phyloP scores from a whole-genome alignment of 2,113 vertebrate species.

The Lutjanus erythropterus region DNA sequence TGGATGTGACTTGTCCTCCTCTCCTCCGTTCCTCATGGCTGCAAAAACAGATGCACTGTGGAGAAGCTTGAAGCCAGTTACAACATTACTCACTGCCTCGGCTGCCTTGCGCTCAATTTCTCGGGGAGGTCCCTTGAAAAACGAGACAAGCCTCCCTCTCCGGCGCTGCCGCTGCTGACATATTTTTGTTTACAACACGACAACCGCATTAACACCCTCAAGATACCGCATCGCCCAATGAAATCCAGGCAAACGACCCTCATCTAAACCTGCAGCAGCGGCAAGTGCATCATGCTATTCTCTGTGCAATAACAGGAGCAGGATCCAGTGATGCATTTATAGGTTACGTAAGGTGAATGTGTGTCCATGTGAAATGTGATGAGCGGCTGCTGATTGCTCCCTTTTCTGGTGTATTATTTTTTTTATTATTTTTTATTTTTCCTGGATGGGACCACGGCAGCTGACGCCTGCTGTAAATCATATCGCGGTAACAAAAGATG shows the following conservation, averaged over 20 bases:
- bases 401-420: constrained; percentile 17
- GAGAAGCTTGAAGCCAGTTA: constrained; percentile 32
- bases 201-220: constrained; percentile 73
- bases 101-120: constrained; percentile 44
- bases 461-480: constrained; percentile 75
- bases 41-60: constrained; percentile 19
- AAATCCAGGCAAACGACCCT: constrained; percentile 58
- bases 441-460: constrained; percentile 61
- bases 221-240: constrained; percentile 77
- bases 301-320: constrained; percentile 27
- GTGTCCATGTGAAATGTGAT: constrained; percentile 59
- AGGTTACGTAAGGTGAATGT: constrained; percentile 75
- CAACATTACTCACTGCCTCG: constrained; percentile 43
- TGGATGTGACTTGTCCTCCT: constrained; percentile 52
- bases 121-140: constrained; percentile 57
- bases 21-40: constrained; percentile 58
- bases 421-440: constrained; percentile 18
- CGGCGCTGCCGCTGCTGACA: constrained; percentile 51
- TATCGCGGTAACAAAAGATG: constrained; percentile 84
- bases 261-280: constrained; percentile 69
- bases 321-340: constrained; percentile 29
- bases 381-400: constrained; percentile 44
- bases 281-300: constrained; percentile 46
- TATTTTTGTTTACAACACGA: constrained; percentile 82
- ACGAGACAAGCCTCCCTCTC: constrained; percentile 56